Percentiles rank a stretch among this genome's conserved stretches.
These are phyloP conservation scores for Acromyrmex charruanus DNA, from an alignment of 1,140 invertebrate genomes.

Conservation along the genomic window DNA sequence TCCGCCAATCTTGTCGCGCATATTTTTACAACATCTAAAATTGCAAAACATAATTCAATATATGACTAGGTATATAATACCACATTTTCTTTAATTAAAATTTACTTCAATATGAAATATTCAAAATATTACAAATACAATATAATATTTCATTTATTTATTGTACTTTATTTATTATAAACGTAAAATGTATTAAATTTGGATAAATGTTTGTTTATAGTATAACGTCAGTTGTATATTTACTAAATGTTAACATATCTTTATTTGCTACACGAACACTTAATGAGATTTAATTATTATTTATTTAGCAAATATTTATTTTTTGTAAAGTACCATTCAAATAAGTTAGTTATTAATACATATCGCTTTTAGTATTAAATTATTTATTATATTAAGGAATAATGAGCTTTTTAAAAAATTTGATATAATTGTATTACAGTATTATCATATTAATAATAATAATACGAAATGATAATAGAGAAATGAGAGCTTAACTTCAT, in stretches of 20 bases:
- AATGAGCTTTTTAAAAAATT: not conserved
- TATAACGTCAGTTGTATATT: no score
- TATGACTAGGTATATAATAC: not conserved
- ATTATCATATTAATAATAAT: not conserved
- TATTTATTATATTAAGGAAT: not conserved
- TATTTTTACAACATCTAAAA: conserved; percentile 37
- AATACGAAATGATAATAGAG: not conserved
- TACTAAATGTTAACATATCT: no score
- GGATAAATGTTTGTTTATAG: no score
- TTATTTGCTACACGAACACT: no score
- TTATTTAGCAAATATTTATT: no score
- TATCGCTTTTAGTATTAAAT: no score
- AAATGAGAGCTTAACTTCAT: not conserved
- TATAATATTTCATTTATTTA: not conserved
- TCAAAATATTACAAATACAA: not conserved
- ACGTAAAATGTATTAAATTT: no score
- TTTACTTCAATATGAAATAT: conserved; percentile 8
- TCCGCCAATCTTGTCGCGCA: conserved; percentile 1
- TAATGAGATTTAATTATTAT: no score
- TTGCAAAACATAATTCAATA: not conserved
- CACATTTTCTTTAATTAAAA: not conserved
- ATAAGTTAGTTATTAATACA: no score
- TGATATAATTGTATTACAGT: not conserved
- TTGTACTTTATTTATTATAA: not conserved
- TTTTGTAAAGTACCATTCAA: no score